Evolutionary conservation across 2,888 invertebrate genomes (phyloP), one percentile per base, ranked within the genome.

Genomic region (Dryococelus australis): DNA sequence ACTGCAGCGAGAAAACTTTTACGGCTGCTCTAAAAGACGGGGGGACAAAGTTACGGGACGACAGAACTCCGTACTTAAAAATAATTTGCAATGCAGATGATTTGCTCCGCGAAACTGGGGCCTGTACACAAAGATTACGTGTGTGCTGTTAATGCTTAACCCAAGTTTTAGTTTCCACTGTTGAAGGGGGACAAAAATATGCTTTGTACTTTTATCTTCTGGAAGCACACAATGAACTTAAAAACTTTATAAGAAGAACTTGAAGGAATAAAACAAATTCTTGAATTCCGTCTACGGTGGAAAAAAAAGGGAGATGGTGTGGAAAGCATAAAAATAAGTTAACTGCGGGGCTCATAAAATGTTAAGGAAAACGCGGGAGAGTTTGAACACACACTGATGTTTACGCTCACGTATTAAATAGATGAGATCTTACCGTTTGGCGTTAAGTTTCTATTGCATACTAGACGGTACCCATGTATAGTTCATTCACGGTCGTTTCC

Each of bases 41-140:
- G 16, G 24, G 24, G 24, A 65, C 65, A 65, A n/a, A 65, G 65
- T 65, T 65, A 65, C 20, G 20, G n/a, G 8, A 65, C 65, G 20
- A 65, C 65, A 65, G 65, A 65, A 24, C n/a, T 65, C 65, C 20
- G 65, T 65, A 65, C 65, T 65, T 65, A 65, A 65, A 65, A 65
- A 65, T 65, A 65, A 65, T 65, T 65, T 65, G 65, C 65, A 65
- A 12, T 65, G 65, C 65, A 65, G 65, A 65, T 65, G 65, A 65
- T 65, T 65, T 65, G 65, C 65, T 65, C 2, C 65, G 65, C 6
- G 65, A 65, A n/a, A 65, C 65, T 65, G 65, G 20, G 0, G 65
- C 65, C 65, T 20, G 65, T n/a, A 65, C 65, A n/a, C 65, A 10
- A 65, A 65, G 65, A 65, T 65, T 65, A 65, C 65, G 65, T 65